A percentile compares a stretch with the other conserved stretches of the same genome.
Conservation (phyloP, 2,888 invertebrate genomes). For the Drosophila phalerata region DNA sequence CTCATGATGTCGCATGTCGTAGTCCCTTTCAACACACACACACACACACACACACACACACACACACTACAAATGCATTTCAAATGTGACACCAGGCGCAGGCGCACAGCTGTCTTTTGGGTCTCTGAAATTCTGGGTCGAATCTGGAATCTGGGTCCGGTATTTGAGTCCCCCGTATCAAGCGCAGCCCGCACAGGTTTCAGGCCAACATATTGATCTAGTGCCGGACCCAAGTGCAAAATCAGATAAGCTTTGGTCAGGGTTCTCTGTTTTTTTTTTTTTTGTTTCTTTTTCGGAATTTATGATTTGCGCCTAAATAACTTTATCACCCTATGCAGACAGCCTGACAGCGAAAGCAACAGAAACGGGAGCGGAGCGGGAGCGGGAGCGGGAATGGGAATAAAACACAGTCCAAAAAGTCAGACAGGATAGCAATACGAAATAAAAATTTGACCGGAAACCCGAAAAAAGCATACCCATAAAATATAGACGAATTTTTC, state of each 20-base stretch:
- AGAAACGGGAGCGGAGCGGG: conserved; percentile 1
- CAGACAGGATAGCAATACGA: conserved; percentile 20
- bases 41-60: conserved; percentile 12
- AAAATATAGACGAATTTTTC: conserved; percentile 74
- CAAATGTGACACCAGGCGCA: conserved; percentile 68
- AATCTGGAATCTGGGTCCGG: conserved; percentile 30
- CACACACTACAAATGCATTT: conserved; percentile 35
- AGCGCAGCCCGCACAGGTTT: conserved; percentile 58
- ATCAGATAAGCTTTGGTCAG: conserved; percentile 74
- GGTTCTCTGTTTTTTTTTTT: conserved; percentile 33
- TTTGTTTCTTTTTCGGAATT: conserved; percentile 65
- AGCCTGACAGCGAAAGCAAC: conserved; percentile 28
- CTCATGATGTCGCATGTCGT: conserved; percentile 3
- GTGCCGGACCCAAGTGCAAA: conserved; percentile 77
- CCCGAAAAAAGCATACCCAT: conserved; percentile 67
- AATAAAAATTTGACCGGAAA: conserved; percentile 65
- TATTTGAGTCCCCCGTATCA: conserved; percentile 28
- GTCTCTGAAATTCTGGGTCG: conserved; percentile 17
- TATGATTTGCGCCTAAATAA: conserved; percentile 84
- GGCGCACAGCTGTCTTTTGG: conserved; percentile 73
- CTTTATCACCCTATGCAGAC: conserved; percentile 75
- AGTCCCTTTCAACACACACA: conserved; percentile 20
- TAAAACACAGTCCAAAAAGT: conserved; percentile 9
- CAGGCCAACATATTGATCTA: conserved; percentile 69
- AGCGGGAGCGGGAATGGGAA: conserved; percentile 30